These are phyloP conservation scores for Miltochrista miniata DNA, from an alignment of 2,888 invertebrate genomes.

Conservation along the genomic window DNA sequence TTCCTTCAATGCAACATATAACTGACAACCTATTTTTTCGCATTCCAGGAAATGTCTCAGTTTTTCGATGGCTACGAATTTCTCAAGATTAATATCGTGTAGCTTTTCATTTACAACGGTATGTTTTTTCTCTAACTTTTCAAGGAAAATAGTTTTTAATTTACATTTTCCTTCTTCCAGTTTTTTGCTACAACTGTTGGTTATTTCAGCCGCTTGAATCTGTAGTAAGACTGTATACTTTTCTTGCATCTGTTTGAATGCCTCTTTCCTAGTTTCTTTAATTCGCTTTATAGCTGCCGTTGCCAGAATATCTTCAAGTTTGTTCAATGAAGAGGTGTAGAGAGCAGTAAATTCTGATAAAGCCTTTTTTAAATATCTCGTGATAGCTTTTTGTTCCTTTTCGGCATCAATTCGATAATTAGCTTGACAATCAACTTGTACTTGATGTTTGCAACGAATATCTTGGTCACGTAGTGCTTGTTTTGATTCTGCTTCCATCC, in stretches of 20 bases:
- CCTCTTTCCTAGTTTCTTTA: slow-evolving; percentile 41
- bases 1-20: slow-evolving; percentile 73
- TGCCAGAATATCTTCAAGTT: slow-evolving; percentile 59
- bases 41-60: slow-evolving; percentile 58
- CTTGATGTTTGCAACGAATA: slow-evolving; percentile 49
- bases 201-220: slow-evolving; percentile 58
- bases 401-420: slow-evolving; percentile 45
- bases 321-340: slow-evolving; percentile 55
- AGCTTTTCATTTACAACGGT: slow-evolving; percentile 39
- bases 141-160: slow-evolving; percentile 55
- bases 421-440: slow-evolving; percentile 37
- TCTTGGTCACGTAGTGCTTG: slow-evolving; percentile 51
- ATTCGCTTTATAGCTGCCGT: slow-evolving; percentile 58
- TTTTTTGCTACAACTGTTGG: slow-evolving; percentile 54
- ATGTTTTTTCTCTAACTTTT: slow-evolving; percentile 44
- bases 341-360: slow-evolving; percentile 55
- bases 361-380: slow-evolving; percentile 50
- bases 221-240: slow-evolving; percentile 50
- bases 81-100: slow-evolving; percentile 68
- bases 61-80: slow-evolving; percentile 64
- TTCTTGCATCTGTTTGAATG: slow-evolving; percentile 51
- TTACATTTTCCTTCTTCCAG: slow-evolving; percentile 49
- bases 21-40: slow-evolving; percentile 70
- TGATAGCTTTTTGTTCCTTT: slow-evolving; percentile 46
- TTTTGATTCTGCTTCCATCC: slow-evolving; percentile 48